Conservation (phyloP, 1,140 invertebrate species). For the Varroa destructor region DNA sequence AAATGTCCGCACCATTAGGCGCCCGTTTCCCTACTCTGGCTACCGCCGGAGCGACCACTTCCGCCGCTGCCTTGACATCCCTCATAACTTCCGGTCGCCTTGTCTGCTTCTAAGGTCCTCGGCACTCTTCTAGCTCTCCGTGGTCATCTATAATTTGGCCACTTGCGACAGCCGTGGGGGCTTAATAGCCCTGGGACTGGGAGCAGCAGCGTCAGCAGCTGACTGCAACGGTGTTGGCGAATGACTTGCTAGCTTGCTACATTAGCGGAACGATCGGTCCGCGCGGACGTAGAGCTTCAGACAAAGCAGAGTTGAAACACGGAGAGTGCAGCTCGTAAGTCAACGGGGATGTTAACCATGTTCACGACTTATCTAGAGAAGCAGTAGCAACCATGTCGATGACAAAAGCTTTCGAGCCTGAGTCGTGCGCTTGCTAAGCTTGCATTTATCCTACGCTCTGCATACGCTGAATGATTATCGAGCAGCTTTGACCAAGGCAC, state of each 20-base stretch:
- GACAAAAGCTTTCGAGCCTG: too few relatives aligned
- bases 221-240: background rate
- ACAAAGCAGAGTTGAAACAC: too few relatives aligned
- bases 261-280: background rate
- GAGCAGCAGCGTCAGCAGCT: constrained; percentile 1
- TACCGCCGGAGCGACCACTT: too few relatives aligned
- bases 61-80: background rate
- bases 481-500: too few relatives aligned
- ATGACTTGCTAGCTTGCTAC: background rate
- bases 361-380: too few relatives aligned
- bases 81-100: constrained; percentile 23
- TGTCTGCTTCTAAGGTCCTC: background rate
- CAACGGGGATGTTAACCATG: too few relatives aligned
- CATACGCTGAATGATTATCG: too few relatives aligned
- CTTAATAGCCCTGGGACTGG: background rate
- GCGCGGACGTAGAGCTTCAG: background rate
- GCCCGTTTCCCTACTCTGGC: background rate
- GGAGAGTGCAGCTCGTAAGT: too few relatives aligned
- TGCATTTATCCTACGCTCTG: too few relatives aligned
- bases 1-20: constrained; percentile 9
- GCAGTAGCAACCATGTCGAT: too few relatives aligned
- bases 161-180: background rate
- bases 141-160: constrained; percentile 16
- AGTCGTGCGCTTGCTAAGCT: too few relatives aligned
- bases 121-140: too few relatives aligned